Evolutionary conservation across 2,797 vertebrate species (phyloP).

Genomic region (Helarctos malayanus): DNA sequence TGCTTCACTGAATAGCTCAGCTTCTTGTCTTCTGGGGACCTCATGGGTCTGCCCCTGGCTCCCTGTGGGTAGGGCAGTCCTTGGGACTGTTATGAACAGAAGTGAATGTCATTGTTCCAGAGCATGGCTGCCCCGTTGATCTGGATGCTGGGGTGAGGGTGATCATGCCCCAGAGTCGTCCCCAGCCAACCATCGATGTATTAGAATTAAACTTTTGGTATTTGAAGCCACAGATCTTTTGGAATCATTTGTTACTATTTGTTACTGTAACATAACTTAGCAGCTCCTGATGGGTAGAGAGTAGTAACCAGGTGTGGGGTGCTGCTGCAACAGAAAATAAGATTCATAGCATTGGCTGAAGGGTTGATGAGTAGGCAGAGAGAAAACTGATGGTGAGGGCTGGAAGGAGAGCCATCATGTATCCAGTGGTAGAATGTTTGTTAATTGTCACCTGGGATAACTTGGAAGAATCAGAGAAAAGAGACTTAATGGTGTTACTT

Average conservation of each 20-base stretch:
- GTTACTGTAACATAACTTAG: neutral
- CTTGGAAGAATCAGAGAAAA: neutral
- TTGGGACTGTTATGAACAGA: neutral
- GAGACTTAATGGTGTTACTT: neutral
- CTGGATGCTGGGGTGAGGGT: neutral
- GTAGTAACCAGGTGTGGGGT: neutral
- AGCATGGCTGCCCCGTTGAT: neutral
- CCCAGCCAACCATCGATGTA: neutral
- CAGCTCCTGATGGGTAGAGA: neutral
- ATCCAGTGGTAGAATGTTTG: neutral
- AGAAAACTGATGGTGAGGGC: neutral
- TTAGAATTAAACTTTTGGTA: neutral
- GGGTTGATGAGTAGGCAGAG: neutral
- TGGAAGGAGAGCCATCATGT: neutral
- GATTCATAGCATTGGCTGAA: neutral
- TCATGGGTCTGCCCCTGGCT: neutral
- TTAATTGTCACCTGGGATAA: neutral
- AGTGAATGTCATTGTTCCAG: neutral
- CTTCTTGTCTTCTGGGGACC: neutral
- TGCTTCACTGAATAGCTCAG: neutral
- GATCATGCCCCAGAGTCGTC: neutral
- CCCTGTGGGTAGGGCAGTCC: neutral
- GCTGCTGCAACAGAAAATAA: neutral
- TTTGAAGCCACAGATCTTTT: neutral
- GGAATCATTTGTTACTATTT: neutral